Evolutionary conservation across 2,888 invertebrate species (phyloP).

Genomic region (Eupithecia pulchellata): DNA sequence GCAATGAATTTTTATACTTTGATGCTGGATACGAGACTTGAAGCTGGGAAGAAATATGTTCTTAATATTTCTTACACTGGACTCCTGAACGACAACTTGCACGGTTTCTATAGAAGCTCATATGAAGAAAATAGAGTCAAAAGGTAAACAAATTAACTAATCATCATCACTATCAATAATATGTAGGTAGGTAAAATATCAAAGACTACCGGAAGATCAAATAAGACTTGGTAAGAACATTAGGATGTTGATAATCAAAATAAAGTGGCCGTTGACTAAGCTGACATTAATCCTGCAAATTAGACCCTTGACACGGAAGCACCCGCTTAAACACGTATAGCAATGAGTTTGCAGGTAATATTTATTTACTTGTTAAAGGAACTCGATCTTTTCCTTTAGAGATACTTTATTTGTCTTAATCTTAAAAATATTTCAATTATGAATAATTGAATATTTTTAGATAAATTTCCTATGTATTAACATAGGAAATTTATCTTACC

Average conservation of each 20-base stretch:
- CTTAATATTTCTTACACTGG: slow-evolving; percentile 90
- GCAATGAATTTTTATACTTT: slow-evolving; percentile 90
- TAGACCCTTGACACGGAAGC: neutral
- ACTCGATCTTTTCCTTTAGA: neutral
- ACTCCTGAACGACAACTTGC: slow-evolving; percentile 89
- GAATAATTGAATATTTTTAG: too few species aligned
- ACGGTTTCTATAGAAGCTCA: slow-evolving; percentile 93
- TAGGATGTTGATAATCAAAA: slow-evolving; percentile 28
- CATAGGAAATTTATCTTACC: too few species aligned
- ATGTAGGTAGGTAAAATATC: slow-evolving; percentile 41
- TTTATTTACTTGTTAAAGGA: neutral
- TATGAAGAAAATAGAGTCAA: slow-evolving; percentile 89
- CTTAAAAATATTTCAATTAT: neutral
- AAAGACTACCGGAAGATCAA: slow-evolving; percentile 24
- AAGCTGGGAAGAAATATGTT: slow-evolving; percentile 86
- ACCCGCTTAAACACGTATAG: neutral
- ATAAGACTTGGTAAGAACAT: slow-evolving; percentile 21
- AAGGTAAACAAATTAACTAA: slow-evolving; percentile 78
- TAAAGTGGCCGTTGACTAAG: slow-evolving; percentile 19
- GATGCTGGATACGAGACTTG: slow-evolving; percentile 84
- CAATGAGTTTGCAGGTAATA: neutral
- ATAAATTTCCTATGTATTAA: too few species aligned
- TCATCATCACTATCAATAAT: neutral
- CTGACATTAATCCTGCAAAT: slow-evolving; percentile 24
- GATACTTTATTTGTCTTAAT: too few species aligned